Conservation (phyloP, 2,797 vertebrate genomes). For the Sarcoramphus papa region DNA sequence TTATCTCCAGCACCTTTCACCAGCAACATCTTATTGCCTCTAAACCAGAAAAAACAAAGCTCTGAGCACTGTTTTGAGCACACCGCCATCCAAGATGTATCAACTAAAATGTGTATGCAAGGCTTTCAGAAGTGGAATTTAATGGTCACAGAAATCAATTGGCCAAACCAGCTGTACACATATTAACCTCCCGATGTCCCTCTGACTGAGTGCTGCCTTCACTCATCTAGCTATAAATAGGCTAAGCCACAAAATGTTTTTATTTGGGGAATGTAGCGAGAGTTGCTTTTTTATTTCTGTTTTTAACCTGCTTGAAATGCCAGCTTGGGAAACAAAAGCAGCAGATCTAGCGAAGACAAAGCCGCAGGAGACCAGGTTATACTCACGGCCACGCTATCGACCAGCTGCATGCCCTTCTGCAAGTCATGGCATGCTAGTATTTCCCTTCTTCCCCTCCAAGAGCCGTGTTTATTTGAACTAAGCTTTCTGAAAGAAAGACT, state of each 20-base stretch:
- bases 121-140: constrained; percentile 51
- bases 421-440: background rate
- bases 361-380: background rate
- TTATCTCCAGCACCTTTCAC: background rate
- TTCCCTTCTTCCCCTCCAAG: background rate
- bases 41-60: constrained; percentile 13
- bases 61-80: background rate
- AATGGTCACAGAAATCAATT: constrained; percentile 61
- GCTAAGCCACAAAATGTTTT: background rate
- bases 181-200: constrained; percentile 40
- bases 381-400: background rate
- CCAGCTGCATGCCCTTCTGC: background rate
- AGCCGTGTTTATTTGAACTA: background rate
- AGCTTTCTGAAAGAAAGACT: background rate
- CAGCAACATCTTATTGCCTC: background rate
- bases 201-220: constrained; percentile 4
- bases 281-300: background rate
- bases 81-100: background rate
- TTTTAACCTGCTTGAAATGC: background rate
- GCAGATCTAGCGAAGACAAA: background rate
- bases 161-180: constrained; percentile 42
- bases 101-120: constrained; percentile 1
- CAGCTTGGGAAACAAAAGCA: background rate
- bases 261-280: background rate
- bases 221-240: constrained; percentile 29